A percentile compares a stretch with the other conserved stretches of the same genome.
These are phyloP conservation scores for Philypnodon macrostomus DNA, from an alignment of 2,797 vertebrate genomes.

Conservation along the genomic window DNA sequence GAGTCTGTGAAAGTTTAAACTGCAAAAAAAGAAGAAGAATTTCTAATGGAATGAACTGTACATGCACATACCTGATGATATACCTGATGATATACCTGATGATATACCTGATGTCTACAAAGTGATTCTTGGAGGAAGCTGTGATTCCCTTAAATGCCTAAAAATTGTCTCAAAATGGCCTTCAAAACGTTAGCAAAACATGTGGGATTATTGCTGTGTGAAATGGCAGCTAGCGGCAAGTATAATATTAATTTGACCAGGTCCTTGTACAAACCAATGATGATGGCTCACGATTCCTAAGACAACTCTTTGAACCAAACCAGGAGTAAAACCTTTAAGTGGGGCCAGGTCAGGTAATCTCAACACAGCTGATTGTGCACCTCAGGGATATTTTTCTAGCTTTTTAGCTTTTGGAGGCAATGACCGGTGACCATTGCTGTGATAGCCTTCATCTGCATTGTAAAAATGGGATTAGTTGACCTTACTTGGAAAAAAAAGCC, in stretches of 20 bases:
- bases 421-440: constrained; percentile 75
- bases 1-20: constrained; percentile 89
- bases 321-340: constrained; percentile 44
- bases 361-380: constrained; percentile 78
- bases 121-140: constrained; percentile 66
- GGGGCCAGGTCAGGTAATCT: constrained; percentile 68
- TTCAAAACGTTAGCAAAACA: constrained; percentile 76
- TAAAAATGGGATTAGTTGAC: too few relatives aligned
- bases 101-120: constrained; percentile 52
- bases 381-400: constrained; percentile 81
- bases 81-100: constrained; percentile 47
- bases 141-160: constrained; percentile 72
- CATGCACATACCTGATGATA: constrained; percentile 62
- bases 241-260: constrained; percentile 50
- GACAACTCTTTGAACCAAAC: constrained; percentile 68
- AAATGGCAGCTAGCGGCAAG: constrained; percentile 76
- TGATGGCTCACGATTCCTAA: constrained; percentile 70
- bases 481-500: too few relatives aligned
- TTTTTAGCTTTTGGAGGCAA: constrained; percentile 80
- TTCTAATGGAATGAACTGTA: constrained; percentile 49
- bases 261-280: constrained; percentile 58
- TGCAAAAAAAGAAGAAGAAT: constrained; percentile 20
- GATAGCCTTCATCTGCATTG: constrained; percentile 71
- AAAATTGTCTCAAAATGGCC: constrained; percentile 71
- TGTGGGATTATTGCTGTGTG: constrained; percentile 67